A percentile compares a stretch with the other conserved stretches of the same genome.
phyloP scores from a whole-genome alignment of 2,888 invertebrate genomes.

The Nephrotoma flavescens region DNA sequence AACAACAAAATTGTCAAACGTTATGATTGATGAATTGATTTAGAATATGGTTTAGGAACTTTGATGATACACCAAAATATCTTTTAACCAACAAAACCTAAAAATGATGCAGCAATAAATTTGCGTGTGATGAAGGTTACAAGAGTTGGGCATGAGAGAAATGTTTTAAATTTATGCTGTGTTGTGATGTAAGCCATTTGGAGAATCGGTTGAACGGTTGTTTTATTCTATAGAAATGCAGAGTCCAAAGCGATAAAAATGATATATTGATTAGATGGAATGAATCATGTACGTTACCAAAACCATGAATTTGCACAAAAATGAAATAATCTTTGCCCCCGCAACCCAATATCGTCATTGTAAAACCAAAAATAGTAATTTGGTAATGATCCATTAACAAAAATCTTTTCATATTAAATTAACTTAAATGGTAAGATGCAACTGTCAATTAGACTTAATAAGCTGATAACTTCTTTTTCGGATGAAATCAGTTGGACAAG shows the following conservation, averaged over 20 bases:
- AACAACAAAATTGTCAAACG: background rate
- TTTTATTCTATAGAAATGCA: background rate
- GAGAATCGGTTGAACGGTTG: background rate
- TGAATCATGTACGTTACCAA: background rate
- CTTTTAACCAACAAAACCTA: background rate
- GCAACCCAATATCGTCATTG: background rate
- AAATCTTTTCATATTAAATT: background rate
- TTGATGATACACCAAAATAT: background rate
- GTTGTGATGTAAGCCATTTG: background rate
- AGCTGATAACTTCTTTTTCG: background rate
- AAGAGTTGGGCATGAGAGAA: background rate
- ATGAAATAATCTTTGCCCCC: background rate
- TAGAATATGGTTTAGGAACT: background rate
- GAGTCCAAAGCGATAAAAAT: background rate
- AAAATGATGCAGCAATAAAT: background rate
- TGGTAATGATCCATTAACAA: background rate
- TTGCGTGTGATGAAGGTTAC: background rate
- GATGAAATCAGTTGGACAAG: background rate
- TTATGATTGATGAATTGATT: background rate
- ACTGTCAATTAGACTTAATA: background rate
- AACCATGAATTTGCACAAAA: background rate
- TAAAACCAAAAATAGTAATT: background rate
- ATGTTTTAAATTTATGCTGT: background rate
- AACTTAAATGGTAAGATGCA: background rate
- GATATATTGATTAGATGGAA: background rate